A percentile compares a stretch with the other conserved stretches of the same genome.
Conservation (phyloP, 1,140 invertebrate species). For the Leucophenga varia region DNA sequence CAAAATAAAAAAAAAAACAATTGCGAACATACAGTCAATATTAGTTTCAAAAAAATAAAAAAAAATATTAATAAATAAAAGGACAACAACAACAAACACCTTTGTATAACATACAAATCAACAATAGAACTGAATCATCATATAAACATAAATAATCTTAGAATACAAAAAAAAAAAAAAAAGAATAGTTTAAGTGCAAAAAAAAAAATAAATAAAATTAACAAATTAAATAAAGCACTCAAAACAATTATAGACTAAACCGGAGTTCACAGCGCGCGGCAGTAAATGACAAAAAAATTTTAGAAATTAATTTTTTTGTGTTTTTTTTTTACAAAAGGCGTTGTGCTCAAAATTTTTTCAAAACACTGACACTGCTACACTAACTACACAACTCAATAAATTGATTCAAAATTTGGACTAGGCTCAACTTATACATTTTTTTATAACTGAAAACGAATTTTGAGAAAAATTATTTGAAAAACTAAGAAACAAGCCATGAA, state of each 20-base stretch:
- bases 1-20: slow-evolving; percentile 19
- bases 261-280: slow-evolving; percentile 5
- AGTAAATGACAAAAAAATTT: too few species aligned
- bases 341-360: too few species aligned
- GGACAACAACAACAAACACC: slow-evolving; percentile 7
- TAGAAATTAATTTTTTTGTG: too few species aligned
- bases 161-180: not conserved
- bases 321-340: too few species aligned
- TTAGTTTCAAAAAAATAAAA: slow-evolving; percentile 16
- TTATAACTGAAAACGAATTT: too few species aligned
- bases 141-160: too few species aligned
- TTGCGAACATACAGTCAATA: slow-evolving; percentile 37
- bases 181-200: slow-evolving; percentile 1
- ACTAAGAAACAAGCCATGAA: too few species aligned
- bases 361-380: too few species aligned
- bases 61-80: slow-evolving; percentile 5
- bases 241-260: slow-evolving; percentile 4
- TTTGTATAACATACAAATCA: slow-evolving; percentile 3
- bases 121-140: not conserved
- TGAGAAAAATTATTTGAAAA: too few species aligned
- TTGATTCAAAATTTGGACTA: too few species aligned
- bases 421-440: too few species aligned
- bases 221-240: not conserved
- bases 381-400: too few species aligned
- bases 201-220: slow-evolving; percentile 3